phyloP scores from a whole-genome alignment of 2,113 vertebrate genomes.

The Saccopteryx bilineata region DNA sequence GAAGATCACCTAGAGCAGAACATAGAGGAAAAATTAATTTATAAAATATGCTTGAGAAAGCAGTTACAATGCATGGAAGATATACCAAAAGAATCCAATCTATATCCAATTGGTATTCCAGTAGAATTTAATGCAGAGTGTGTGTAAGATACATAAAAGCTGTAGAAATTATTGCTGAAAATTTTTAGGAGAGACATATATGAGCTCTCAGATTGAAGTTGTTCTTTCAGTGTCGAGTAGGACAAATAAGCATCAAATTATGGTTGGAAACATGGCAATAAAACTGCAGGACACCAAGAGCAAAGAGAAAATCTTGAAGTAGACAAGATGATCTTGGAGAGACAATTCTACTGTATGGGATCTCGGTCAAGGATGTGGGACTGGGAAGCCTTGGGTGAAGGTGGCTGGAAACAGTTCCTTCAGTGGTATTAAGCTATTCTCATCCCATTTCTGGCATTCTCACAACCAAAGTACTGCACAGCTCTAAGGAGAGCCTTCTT shows the following conservation, averaged over 20 bases:
- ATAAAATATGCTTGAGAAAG: background rate
- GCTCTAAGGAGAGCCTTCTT: background rate
- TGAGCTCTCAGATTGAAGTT: background rate
- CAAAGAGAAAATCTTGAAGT: background rate
- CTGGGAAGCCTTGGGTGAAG: background rate
- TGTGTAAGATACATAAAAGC: background rate
- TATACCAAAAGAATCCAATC: background rate
- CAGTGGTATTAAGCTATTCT: background rate
- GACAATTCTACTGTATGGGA: rapidly evolving
- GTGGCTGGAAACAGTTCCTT: background rate
- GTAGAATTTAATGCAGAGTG: background rate
- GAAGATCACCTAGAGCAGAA: background rate
- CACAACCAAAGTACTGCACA: background rate
- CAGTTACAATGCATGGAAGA: background rate
- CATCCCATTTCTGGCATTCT: background rate
- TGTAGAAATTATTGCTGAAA: background rate
- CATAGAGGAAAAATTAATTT: background rate
- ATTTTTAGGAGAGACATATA: background rate
- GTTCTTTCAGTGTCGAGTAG: background rate
- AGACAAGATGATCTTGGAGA: background rate
- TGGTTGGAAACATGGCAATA: background rate
- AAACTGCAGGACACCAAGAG: background rate
- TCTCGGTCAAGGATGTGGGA: background rate
- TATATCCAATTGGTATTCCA: background rate
- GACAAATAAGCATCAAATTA: background rate